These are phyloP conservation scores for Tyto alba DNA, from an alignment of 2,113 vertebrate genomes.

Conservation along the genomic window DNA sequence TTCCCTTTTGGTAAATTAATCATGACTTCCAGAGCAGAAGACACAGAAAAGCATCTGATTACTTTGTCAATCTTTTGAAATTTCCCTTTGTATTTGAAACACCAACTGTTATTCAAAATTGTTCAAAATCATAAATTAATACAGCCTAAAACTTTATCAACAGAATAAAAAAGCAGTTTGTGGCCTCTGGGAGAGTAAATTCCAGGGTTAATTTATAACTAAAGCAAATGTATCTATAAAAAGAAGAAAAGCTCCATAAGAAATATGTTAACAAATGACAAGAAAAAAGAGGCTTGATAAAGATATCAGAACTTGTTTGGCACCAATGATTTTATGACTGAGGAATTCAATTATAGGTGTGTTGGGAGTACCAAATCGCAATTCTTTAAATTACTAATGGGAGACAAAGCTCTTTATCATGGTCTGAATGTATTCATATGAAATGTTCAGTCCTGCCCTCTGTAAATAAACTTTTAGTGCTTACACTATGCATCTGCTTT, in stretches of 20 bases:
- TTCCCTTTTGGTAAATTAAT: background rate
- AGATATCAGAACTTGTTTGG: constrained; percentile 69
- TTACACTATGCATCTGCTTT: background rate
- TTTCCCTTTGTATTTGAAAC: background rate
- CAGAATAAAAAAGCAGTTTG: constrained; percentile 37
- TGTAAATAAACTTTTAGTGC: constrained; percentile 53
- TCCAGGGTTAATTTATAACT: constrained; percentile 79
- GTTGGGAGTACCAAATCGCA: constrained; percentile 69
- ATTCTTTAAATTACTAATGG: constrained; percentile 78
- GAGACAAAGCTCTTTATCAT: constrained; percentile 68
- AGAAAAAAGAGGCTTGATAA: constrained; percentile 65
- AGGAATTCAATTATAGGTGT: constrained; percentile 85
- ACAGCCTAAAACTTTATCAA: constrained; percentile 13
- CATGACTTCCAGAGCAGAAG: background rate
- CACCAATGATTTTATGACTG: constrained; percentile 74
- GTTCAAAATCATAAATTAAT: background rate
- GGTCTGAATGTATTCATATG: constrained; percentile 56
- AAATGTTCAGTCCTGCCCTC: constrained; percentile 68
- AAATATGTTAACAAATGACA: constrained; percentile 70
- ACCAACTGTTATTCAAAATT: background rate
- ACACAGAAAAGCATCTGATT: background rate
- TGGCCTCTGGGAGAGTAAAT: constrained; percentile 57
- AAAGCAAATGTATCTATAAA: constrained; percentile 75
- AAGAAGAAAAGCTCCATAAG: constrained; percentile 69
- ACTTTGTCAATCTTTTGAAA: background rate